These are phyloP conservation scores for Fundulus diaphanus DNA, from an alignment of 2,797 vertebrate genomes.

Conservation along the genomic window DNA sequence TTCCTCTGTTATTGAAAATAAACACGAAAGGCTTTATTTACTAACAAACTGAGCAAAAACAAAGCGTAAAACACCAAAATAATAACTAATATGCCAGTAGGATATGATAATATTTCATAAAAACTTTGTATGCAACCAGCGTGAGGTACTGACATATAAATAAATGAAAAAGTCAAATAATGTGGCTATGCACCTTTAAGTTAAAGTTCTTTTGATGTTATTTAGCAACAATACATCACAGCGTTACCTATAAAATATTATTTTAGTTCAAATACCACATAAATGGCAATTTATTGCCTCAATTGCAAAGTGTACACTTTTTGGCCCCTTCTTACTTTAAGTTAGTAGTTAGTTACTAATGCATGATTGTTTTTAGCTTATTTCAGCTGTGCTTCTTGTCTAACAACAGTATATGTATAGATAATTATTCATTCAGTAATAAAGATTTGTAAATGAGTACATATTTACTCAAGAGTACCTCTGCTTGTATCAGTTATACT, in stretches of 20 bases:
- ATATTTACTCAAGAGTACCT: background rate
- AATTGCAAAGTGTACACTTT: background rate
- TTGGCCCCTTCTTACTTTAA: background rate
- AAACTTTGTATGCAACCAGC: too few relatives aligned
- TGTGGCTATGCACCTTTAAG: too few relatives aligned
- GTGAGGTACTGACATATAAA: too few relatives aligned
- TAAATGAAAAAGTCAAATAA: too few relatives aligned
- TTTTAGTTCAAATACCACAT: background rate
- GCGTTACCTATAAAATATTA: background rate
- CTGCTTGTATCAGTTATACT: background rate
- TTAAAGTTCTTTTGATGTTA: background rate
- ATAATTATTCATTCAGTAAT: background rate
- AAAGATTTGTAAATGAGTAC: conserved; percentile 28
- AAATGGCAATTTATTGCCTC: background rate
- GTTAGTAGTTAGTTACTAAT: background rate
- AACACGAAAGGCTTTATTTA: too few relatives aligned
- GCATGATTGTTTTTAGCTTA: background rate
- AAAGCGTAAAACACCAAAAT: too few relatives aligned
- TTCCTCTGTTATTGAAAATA: too few relatives aligned
- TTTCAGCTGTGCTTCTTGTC: background rate
- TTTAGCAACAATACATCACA: background rate
- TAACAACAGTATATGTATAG: conserved; percentile 1
- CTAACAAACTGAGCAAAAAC: too few relatives aligned
- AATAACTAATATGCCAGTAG: too few relatives aligned
- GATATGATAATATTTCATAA: too few relatives aligned